These are phyloP conservation scores for Arctopsyche grandis DNA, from an alignment of 1,140 invertebrate species.

Conservation along the genomic window DNA sequence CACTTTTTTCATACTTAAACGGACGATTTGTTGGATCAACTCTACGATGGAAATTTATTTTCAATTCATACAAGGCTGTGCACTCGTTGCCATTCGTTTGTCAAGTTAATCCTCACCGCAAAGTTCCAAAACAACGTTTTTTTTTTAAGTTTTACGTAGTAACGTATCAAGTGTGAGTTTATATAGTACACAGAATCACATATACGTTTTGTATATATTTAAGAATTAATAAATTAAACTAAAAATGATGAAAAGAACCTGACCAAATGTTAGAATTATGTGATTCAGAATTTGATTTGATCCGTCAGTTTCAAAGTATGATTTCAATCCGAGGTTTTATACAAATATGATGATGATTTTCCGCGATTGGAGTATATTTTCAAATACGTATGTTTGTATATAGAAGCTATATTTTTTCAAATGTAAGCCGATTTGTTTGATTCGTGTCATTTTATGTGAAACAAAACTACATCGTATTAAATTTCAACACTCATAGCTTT, in stretches of 20 bases:
- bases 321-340: not conserved
- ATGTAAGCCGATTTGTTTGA: not conserved
- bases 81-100: not conserved
- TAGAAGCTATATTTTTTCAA: not conserved
- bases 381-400: not conserved
- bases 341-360: not conserved
- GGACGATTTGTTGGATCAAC: no score
- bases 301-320: not conserved
- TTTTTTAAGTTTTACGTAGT: no score
- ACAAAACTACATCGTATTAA: no score
- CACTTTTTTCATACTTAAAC: no score
- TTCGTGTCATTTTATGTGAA: not conserved
- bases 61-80: not conserved
- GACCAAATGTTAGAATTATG: constrained; percentile 42
- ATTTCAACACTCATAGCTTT: no score
- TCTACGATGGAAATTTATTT: no score
- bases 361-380: not conserved
- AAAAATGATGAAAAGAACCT: constrained; percentile 13
- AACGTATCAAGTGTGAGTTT: not conserved
- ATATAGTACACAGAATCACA: no score
- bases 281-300: constrained; percentile 12
- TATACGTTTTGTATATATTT: not conserved
- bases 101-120: not conserved
- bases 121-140: no score
- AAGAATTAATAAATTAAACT: not conserved